Evolutionary conservation across 2,113 vertebrate species (phyloP), one percentile per base, ranked within the genome.

Genomic region (Aplodontia rufa): DNA sequence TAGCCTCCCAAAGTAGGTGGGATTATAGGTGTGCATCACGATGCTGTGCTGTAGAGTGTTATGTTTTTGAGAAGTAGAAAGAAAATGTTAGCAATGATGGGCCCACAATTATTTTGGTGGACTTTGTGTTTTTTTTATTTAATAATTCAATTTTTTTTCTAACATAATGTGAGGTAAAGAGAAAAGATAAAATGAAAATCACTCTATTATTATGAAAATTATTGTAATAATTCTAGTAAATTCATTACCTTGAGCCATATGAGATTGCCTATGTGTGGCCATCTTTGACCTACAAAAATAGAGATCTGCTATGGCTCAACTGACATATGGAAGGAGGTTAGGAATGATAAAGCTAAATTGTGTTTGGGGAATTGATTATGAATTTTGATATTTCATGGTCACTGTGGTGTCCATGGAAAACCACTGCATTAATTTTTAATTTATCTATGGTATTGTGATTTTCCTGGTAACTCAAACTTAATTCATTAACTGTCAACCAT

Each of bases 201-300:
- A 58, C 9, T 88, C 93, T 16, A 68, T 94, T 68, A 84, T 51
- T 68, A 49, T 49, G 45, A 82, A 60, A 82, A 71, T 64, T 85
- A 72, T 76, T 95, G 20, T 94, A 71, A 62, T 84, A 93, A 75
- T 94, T 94, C 92, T 84, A 68, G 19, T 81, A 69, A 85, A 66
- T 76, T 81, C 55, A 69, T 80, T 94, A 90, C 28, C 19, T 45
- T 83, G 58, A n/a, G n/a, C n/a, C n/a, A n/a, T n/a, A n/a, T 79
- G 32, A 83, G 85, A 87, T 76, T 91, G 19, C 37, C 87, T 64
- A 51, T 75, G 16, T 37, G 20, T 94, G 26, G 51, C 45, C 13
- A 60, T 86, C 74, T 89, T 86, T 95, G 87, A 88, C 17, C 55
- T 87, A 24, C n/a, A n/a, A n/a, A n/a, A n/a, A n/a, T n/a, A n/a